Evolutionary conservation across 2,113 vertebrate species (phyloP).

Genomic region (Anhinga anhinga): DNA sequence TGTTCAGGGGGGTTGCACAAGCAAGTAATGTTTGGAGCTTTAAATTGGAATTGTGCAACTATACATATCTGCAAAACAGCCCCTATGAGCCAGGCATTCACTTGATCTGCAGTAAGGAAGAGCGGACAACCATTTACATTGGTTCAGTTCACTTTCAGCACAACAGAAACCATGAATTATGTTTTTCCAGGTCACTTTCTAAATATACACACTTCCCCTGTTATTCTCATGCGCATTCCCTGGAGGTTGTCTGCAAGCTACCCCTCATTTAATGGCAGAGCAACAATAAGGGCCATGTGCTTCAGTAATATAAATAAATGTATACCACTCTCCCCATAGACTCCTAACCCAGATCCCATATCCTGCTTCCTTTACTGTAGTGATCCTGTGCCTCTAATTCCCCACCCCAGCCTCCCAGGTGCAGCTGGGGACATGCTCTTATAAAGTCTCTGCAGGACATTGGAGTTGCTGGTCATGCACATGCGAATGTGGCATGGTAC

Average conservation of each 20-base stretch:
- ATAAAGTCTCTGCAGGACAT: not conserved
- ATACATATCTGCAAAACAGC: not conserved
- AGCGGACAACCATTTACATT: not conserved
- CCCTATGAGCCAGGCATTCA: not conserved
- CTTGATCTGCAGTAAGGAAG: not conserved
- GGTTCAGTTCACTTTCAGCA: not conserved
- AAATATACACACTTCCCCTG: not conserved
- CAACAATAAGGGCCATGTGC: not conserved
- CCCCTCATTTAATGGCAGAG: not conserved
- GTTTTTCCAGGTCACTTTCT: constrained; percentile 29
- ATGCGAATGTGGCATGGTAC: rapidly evolving
- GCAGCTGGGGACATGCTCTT: not conserved
- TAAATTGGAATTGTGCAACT: not conserved
- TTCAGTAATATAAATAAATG: not conserved
- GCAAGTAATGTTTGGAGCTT: not conserved
- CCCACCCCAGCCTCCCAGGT: not conserved
- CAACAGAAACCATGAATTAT: not conserved
- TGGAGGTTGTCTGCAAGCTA: not conserved
- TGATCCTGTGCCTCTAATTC: not conserved
- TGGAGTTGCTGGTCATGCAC: not conserved
- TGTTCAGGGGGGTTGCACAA: not conserved
- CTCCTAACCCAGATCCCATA: not conserved
- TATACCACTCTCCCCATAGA: not conserved
- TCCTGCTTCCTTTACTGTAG: not conserved
- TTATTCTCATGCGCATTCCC: not conserved